Base-by-base conservation (phyloP, 2,797 vertebrate genomes). In the Cryptoprocta ferox region DNA sequence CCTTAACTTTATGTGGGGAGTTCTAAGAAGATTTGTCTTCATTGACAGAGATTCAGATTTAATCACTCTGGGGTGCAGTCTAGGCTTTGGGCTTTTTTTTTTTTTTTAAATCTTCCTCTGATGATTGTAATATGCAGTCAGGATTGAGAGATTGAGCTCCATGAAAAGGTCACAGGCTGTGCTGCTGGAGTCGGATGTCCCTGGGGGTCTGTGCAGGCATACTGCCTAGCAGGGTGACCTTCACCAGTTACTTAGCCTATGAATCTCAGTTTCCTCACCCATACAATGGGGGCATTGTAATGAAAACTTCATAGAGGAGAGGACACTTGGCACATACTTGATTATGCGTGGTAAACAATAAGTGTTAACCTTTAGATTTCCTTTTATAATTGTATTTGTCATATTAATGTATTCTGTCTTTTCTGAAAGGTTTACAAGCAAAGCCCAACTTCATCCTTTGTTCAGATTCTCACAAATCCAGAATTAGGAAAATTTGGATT, bases 401-500 rank as follows among this genome's bases (percentile, higher is more conserved):
- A 68, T 78, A 45, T 65, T 89, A 14, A 48, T 21, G 12, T 24
- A 50, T 78, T 84, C 32, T 90, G 30, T 48, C n/a, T 89, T 96
- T 88, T 45, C 76, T 71, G 39, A 92, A 84, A 42, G 35, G 5
- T 71, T 71, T 80, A 12, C 14, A 92, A 83, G 37, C 42, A 94
- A 89, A 84, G 28, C 18, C 35, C 94, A 56, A 80, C 13, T 85
- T 85, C 24, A 81, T 32, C 7, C 7, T 45, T 24, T 35, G 66
- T 56, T 45, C 3, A 84, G 53, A 81, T 85, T 96, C 96, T 94
- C 70, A 82, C 24, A 71, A 80, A 82, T 84, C 73, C 18, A 42
- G 79, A 91, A 82, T 92, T 89, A 78, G 19, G 9, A 66, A 89
- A 65, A 83, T 68, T 59, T 95, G 37, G 28, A 42, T 45, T 91